phyloP scores from a whole-genome alignment of 92 coral and sea anemone species.

The Paramuricea clavata region DNA sequence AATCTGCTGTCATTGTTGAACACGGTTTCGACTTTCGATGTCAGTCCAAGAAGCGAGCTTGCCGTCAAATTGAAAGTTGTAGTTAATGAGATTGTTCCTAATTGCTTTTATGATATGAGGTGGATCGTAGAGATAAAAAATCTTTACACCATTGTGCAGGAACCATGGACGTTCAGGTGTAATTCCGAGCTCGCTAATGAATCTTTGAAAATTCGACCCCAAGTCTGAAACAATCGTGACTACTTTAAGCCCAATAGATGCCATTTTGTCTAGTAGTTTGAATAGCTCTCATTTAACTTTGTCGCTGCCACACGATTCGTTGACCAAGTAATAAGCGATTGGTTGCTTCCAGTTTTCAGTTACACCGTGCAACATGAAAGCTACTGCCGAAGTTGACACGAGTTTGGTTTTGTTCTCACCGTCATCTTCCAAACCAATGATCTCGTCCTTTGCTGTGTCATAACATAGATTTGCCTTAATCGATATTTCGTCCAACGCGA shows the following conservation, averaged over 20 bases:
- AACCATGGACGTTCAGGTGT: constrained; percentile 5
- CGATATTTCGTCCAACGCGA: constrained; percentile 10
- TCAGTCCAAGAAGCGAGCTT: background rate
- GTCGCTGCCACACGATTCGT: background rate
- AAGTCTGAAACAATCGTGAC: background rate
- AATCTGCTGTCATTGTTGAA: background rate
- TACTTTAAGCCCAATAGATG: background rate
- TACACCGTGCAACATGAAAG: background rate
- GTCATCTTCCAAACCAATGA: constrained; percentile 9
- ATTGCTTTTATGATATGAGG: constrained; percentile 18
- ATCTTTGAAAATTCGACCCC: constrained; percentile 10
- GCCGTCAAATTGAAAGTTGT: constrained; percentile 1
- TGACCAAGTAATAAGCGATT: constrained; percentile 7
- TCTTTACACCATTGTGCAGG: constrained; percentile 1
- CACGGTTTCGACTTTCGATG: background rate
- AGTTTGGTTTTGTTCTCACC: background rate
- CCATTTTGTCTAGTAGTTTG: background rate
- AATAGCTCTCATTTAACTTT: background rate
- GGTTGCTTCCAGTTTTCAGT: constrained; percentile 36
- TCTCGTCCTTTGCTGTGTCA: background rate
- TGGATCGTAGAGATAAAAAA: constrained; percentile 7
- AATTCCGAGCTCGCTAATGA: background rate
- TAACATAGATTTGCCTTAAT: background rate
- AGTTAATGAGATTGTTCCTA: constrained; percentile 17
- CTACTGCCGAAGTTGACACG: constrained; percentile 10